Evolutionary conservation across 2,113 vertebrate species (phyloP).

Genomic region (Prunella himalayana): DNA sequence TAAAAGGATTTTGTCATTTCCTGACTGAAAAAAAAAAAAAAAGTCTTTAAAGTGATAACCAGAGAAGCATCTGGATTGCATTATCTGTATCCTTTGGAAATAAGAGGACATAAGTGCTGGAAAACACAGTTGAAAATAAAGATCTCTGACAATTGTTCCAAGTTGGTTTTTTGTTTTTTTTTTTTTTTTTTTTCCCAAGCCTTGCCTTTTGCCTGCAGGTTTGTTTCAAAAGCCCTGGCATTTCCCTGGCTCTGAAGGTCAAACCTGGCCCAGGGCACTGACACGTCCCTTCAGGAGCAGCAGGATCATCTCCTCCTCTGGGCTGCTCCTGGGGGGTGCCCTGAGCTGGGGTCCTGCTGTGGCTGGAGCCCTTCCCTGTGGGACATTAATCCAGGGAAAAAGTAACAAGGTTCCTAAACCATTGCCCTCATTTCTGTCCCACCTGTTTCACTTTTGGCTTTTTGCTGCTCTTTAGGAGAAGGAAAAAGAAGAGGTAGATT

Average conservation of each 20-base stretch:
- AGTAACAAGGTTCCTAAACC: not conserved
- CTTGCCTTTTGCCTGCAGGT: not conserved
- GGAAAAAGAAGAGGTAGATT: not conserved
- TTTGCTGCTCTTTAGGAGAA: not conserved
- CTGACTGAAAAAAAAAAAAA: not conserved
- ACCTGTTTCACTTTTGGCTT: not conserved
- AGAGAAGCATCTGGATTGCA: constrained; percentile 6
- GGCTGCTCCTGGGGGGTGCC: not conserved
- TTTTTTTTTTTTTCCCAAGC: not conserved
- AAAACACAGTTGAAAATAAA: not conserved
- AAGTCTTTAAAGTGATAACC: not conserved
- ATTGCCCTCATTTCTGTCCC: not conserved
- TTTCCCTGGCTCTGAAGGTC: not conserved
- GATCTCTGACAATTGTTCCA: not conserved
- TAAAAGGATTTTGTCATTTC: constrained; percentile 37
- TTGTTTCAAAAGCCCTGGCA: not conserved
- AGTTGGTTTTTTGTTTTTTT: not conserved
- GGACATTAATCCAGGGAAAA: not conserved
- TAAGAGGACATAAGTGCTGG: not conserved
- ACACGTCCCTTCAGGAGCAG: not conserved
- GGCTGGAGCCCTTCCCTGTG: not conserved
- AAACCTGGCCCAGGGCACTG: rapidly evolving
- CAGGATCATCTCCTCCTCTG: not conserved
- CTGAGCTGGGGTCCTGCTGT: not conserved
- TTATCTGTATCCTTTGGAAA: constrained; percentile 5